Base-by-base conservation (phyloP, 2,797 vertebrate species). In the Poecilia velifera region DNA sequence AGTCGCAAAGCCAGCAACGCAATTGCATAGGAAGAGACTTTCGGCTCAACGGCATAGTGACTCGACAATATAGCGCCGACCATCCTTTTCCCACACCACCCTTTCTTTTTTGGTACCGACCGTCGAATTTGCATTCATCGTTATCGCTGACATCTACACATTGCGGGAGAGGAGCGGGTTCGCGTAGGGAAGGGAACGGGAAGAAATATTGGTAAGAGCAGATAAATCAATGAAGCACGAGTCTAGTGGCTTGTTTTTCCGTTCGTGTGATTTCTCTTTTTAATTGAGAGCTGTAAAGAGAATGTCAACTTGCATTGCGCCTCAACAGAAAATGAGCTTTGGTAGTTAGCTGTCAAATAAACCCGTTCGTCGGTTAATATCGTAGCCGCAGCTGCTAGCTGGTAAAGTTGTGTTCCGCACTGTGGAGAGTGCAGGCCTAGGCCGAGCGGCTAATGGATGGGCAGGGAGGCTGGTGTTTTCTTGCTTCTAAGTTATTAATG, bases 201-300 rank as follows among this genome's bases (percentile, higher is more conserved):
- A 96, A 96, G 95, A 95, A 95, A 95, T 96, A 96, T 96, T 96
- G 96, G 96, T 96, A 95, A 96, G 96, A 88, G 86, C 83, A 79
- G 83, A 74, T 86, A 90, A 92, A 94, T 94, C 92, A 94, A 92
- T 95, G 94, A 86, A 90, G 89, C 92, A 93, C 90, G 88, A 91
- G 90, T 94, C 81, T 68, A 86, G 78, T 83, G 74, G 91, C 89
- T 90, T 83, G 87, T 77, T 78, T 45, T 53, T 41, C 45, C 73
- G 84, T 86, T 90, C 53, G 62, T 43, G 1, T 8, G 72, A 25
- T 79, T 59, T 70, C 53, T 72, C 6, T 1, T 2, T 9, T 75
- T 57, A 14, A 73, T 4, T 13, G 49, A 28, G 22, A 16, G 6
- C 43, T 3, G 16, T 55, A 6, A 79, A 79, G 73, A 82, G 47